Evolutionary conservation across 2,113 vertebrate genomes (phyloP).

Genomic region (Glaucidium brasilianum): DNA sequence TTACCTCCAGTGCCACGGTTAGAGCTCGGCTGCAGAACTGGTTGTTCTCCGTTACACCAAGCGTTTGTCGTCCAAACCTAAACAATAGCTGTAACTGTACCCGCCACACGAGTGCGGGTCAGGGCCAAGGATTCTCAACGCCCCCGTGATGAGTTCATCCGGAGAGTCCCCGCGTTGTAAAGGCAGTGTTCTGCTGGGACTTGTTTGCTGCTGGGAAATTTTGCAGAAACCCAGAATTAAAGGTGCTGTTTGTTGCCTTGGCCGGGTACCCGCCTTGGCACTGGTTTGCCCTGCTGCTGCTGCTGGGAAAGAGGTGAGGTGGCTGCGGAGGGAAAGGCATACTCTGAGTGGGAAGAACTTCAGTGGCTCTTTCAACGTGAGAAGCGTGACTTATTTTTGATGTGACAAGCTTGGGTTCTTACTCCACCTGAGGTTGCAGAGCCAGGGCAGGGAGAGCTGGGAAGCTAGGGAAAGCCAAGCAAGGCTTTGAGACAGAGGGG

Average conservation of each 20-base stretch:
- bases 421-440: neutral
- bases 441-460: neutral
- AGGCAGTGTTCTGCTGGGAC: neutral
- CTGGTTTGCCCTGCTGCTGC: neutral
- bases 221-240: neutral
- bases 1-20: neutral
- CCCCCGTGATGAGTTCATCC: neutral
- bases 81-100: neutral
- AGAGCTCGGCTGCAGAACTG: neutral
- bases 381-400: neutral
- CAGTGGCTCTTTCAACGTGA: neutral
- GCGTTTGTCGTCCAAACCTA: neutral
- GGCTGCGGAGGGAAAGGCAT: neutral
- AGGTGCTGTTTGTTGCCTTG: neutral
- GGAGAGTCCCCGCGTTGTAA: neutral
- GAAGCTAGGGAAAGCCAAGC: neutral
- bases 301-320: neutral
- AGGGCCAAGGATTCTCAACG: neutral
- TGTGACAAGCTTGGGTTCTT: neutral
- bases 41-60: neutral
- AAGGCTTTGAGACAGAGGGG: neutral
- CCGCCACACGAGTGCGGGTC: neutral
- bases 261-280: neutral
- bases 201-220: slow-evolving; percentile 45
- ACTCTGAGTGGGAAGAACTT: neutral